A percentile compares a stretch with the other conserved stretches of the same genome.
These are phyloP conservation scores for Amblyraja radiata DNA, from an alignment of 2,797 vertebrate genomes.

Conservation along the genomic window DNA sequence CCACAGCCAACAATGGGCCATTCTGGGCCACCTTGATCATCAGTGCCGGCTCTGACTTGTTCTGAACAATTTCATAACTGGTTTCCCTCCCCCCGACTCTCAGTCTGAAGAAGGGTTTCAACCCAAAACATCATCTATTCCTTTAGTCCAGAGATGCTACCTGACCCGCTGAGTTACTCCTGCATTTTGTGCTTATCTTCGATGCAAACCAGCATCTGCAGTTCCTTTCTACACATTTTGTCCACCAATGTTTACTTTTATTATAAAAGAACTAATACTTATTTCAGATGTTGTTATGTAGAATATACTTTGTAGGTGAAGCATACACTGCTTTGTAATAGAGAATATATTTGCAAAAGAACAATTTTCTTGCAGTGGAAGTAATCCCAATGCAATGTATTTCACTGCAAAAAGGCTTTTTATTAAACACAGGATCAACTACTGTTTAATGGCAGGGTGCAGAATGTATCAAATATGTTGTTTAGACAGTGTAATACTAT, in stretches of 20 bases:
- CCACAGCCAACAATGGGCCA: no score
- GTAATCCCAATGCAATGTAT: neutral
- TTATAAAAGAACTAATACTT: neutral
- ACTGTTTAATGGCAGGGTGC: neutral
- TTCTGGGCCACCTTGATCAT: no score
- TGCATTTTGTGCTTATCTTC: no score
- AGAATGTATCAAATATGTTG: slow-evolving; percentile 5
- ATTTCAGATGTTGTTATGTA: neutral
- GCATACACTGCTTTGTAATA: neutral
- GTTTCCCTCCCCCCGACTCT: no score
- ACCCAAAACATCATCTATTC: no score
- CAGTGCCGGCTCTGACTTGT: no score
- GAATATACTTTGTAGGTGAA: neutral
- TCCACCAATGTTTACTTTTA: neutral
- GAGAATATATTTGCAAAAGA: neutral
- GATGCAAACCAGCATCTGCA: no score
- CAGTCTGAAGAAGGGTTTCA: no score
- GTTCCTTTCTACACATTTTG: no score
- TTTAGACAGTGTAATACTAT: neutral
- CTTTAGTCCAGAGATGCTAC: no score
- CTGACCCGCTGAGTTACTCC: no score
- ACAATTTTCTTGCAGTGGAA: neutral
- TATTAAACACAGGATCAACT: neutral
- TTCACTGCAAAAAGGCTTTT: slow-evolving; percentile 1
- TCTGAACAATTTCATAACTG: no score